Conservation (phyloP, 1,140 invertebrate genomes). For the Cylas formicarius region DNA sequence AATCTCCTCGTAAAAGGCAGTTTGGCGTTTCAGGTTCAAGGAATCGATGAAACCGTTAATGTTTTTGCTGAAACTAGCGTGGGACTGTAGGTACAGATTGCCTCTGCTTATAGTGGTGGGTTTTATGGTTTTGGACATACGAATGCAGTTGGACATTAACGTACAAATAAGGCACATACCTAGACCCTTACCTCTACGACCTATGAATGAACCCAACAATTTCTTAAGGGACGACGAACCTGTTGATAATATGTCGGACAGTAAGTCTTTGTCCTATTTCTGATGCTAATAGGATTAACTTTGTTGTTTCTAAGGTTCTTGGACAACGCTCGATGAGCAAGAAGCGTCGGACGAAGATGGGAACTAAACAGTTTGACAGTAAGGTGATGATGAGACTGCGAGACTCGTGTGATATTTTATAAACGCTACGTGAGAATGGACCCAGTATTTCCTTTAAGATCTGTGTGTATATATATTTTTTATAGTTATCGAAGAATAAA, state of each 20-base stretch:
- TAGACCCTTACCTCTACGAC: slow-evolving; percentile 11
- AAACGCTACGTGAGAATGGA: too few species aligned
- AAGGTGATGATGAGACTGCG: slow-evolving; percentile 2
- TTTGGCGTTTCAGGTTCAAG: slow-evolving; percentile 6
- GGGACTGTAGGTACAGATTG: slow-evolving; percentile 44
- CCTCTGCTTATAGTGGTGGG: slow-evolving; percentile 45
- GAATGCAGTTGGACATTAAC: slow-evolving; percentile 48
- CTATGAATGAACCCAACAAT: slow-evolving; percentile 3
- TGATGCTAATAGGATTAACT: background rate
- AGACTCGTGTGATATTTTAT: slow-evolving; percentile 5
- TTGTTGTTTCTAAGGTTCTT: slow-evolving; percentile 12
- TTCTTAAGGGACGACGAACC: background rate
- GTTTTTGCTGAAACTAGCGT: slow-evolving; percentile 47
- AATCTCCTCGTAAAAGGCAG: too few species aligned
- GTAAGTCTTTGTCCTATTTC: slow-evolving; percentile 11
- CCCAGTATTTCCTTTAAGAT: slow-evolving; percentile 2
- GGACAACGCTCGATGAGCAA: slow-evolving; percentile 17
- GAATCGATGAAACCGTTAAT: slow-evolving; percentile 37
- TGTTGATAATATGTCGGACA: slow-evolving; percentile 16
- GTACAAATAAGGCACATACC: slow-evolving; percentile 38
- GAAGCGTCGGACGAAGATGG: slow-evolving; percentile 13
- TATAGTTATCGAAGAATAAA: slow-evolving; percentile 2
- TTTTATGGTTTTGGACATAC: slow-evolving; percentile 46
- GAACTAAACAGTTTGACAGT: background rate
- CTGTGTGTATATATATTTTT: slow-evolving; percentile 1